phyloP scores from a whole-genome alignment of 2,797 vertebrate genomes.

The Alcedo quadribrachys region DNA sequence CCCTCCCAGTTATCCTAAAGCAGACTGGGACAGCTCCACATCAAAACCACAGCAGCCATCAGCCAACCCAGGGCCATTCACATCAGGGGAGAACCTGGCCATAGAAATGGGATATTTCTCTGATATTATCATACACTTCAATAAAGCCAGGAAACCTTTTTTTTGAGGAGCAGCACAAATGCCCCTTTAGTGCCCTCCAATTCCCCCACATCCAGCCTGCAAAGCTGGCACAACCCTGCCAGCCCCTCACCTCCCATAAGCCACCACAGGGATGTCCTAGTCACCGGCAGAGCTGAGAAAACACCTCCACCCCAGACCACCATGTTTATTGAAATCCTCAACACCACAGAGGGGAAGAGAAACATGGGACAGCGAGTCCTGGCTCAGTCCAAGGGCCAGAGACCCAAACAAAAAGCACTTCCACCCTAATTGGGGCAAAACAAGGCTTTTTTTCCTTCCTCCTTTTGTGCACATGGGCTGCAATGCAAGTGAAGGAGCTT shows the following conservation, averaged over 20 bases:
- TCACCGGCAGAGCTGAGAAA: slow-evolving; percentile 1
- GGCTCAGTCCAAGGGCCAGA: not conserved
- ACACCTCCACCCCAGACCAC: not conserved
- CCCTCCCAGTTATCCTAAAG: not conserved
- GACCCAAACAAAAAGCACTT: not conserved
- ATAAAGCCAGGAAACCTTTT: not conserved
- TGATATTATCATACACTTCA: not conserved
- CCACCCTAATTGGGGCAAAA: not conserved
- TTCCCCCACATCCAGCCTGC: not conserved
- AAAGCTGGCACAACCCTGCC: not conserved
- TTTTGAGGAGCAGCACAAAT: not conserved
- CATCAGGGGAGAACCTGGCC: not conserved
- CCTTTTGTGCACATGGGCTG: not conserved
- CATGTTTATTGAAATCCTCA: not conserved
- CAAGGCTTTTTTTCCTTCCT: not conserved
- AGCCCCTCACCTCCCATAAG: not conserved
- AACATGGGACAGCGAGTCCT: not conserved
- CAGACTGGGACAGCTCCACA: not conserved
- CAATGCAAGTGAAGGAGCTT: not conserved
- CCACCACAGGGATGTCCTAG: not conserved
- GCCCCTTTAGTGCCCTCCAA: not conserved
- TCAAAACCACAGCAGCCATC: not conserved
- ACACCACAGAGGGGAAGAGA: not conserved
- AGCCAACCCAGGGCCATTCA: not conserved
- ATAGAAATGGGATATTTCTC: not conserved